These are phyloP conservation scores for Suricata suricatta DNA, from an alignment of 2,113 vertebrate genomes.

Conservation along the genomic window DNA sequence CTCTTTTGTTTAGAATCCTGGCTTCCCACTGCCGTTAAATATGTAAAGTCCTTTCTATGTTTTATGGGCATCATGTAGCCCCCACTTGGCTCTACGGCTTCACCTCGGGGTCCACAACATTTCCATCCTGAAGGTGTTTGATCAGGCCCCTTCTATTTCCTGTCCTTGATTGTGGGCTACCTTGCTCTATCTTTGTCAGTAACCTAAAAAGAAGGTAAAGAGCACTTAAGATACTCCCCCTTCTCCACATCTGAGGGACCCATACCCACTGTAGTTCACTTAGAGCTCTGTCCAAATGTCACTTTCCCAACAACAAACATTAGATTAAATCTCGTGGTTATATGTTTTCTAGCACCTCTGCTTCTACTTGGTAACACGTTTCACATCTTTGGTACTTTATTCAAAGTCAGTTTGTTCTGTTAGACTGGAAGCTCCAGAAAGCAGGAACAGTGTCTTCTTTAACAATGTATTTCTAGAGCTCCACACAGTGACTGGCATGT, in stretches of 20 bases:
- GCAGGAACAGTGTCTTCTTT: not conserved
- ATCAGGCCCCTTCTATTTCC: not conserved
- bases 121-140: not conserved
- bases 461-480: not conserved
- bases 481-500: not conserved
- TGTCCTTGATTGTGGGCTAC: not conserved
- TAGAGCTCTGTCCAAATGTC: not conserved
- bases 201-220: not conserved
- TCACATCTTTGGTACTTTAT: not conserved
- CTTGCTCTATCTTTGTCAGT: not conserved
- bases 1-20: not conserved
- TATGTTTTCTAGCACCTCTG: not conserved
- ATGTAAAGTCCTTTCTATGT: not conserved
- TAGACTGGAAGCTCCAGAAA: not conserved
- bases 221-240: not conserved
- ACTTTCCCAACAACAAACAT: not conserved
- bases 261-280: no score
- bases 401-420: not conserved
- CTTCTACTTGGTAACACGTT: not conserved
- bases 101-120: not conserved
- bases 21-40: not conserved
- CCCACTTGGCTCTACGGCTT: not conserved
- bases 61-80: not conserved
- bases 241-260: not conserved
- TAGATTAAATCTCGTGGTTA: not conserved